phyloP scores from a whole-genome alignment of 2,888 invertebrate genomes.

The Heliconius charithonia region DNA sequence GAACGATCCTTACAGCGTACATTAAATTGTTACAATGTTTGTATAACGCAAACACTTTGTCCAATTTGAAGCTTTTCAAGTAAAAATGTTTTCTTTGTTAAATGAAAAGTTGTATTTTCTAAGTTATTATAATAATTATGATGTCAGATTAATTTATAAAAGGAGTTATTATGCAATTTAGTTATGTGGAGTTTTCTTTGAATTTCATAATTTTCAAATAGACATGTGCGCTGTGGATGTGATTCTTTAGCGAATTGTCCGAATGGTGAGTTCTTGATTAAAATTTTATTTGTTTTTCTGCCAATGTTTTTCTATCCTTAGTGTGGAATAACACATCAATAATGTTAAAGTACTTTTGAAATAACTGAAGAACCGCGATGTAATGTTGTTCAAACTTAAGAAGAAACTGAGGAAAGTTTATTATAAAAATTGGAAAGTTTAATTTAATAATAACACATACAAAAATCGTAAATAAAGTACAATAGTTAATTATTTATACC shows the following conservation, averaged over 20 bases:
- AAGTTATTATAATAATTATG: not conserved
- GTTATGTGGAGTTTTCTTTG: not conserved
- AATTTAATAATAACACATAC: no score
- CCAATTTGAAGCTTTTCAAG: conserved; percentile 3
- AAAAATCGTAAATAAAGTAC: no score
- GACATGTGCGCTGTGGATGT: not conserved
- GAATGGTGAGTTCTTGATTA: no score
- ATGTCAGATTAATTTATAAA: not conserved
- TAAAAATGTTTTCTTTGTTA: conserved; percentile 11
- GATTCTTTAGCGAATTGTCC: not conserved
- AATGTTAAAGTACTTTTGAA: no score
- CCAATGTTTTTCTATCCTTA: no score
- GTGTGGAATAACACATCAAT: no score
- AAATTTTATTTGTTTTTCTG: no score
- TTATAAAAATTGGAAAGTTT: no score
- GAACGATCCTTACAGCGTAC: not conserved
- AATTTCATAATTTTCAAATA: not conserved
- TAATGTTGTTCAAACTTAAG: no score
- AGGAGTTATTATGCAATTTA: not conserved
- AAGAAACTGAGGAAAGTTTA: no score
- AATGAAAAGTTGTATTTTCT: not conserved
- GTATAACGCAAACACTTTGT: conserved; percentile 14
- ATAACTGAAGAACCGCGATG: no score
- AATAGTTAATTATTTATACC: no score
- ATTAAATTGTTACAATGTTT: conserved; percentile 17